Evolutionary conservation across 2,888 invertebrate species (phyloP).

Genomic region (Protodeltote pygarga): DNA sequence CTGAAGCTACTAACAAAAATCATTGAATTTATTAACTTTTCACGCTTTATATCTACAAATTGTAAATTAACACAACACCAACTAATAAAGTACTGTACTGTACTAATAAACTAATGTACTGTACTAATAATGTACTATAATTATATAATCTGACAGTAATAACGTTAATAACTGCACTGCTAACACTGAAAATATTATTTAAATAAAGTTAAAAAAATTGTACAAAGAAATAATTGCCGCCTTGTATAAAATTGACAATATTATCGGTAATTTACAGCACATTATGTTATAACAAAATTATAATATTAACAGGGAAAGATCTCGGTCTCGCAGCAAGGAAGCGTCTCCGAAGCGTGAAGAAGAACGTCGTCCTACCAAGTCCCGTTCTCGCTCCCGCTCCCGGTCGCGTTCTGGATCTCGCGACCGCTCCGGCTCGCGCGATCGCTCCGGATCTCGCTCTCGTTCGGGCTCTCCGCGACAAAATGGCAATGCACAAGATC

Average conservation of each 20-base stretch:
- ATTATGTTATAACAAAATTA: conserved; percentile 6
- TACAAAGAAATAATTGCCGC: neutral
- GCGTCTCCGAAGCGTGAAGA: conserved; percentile 78
- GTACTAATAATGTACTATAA: conserved; percentile 1
- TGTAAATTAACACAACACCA: too few relatives aligned
- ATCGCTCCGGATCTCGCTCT: conserved; percentile 66
- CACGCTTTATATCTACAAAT: too few relatives aligned
- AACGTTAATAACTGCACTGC: neutral
- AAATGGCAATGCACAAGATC: conserved; percentile 72
- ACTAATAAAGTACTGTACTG: too few relatives aligned
- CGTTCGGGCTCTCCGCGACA: conserved; percentile 74
- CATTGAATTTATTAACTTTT: too few relatives aligned
- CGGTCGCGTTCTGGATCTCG: conserved; percentile 66
- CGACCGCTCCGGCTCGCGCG: conserved; percentile 64
- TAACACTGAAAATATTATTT: neutral
- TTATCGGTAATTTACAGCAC: neutral
- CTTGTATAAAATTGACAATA: neutral
- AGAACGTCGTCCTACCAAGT: conserved; percentile 74
- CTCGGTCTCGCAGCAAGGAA: conserved; percentile 90
- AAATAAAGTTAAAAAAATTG: neutral
- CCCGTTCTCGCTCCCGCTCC: conserved; percentile 68
- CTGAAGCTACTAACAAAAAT: too few relatives aligned
- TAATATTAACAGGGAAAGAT: conserved; percentile 86
- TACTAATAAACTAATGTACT: too few relatives aligned
- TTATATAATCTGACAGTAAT: neutral